Base-by-base conservation (phyloP, 2,797 vertebrate genomes). In the Chrysocyon brachyurus region DNA sequence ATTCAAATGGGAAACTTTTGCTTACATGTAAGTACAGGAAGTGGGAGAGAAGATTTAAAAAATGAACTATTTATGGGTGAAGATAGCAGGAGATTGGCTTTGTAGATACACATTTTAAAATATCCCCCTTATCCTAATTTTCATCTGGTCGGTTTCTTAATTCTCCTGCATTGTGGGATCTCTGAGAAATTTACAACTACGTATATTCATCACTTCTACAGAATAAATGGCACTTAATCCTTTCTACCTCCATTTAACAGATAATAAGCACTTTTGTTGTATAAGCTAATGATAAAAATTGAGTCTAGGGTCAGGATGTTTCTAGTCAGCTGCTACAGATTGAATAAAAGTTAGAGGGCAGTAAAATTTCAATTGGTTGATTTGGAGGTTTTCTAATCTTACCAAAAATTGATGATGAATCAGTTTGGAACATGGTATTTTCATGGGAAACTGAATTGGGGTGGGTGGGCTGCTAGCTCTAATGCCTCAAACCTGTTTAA, bases 321-420 rank as follows among this genome's bases (percentile, higher is more conserved):
- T 78, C 17, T 56, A 96, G n/a, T 79, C 36, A 94, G 49, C 61
- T 72, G 28, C 46, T 94, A 26, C 49, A 94, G 68, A 66, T 17
- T 83, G 66, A 75, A 64, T 40, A 93, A 46, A 46, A 46, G 40
- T 96, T 79, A 87, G 12, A 91, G 78, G 70, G 56, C 19, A 94
- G 28, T 6, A 89, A 79, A 31, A 77, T 82, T 86, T 82, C 26
- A 40, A 82, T 57, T 83, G 40, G 14, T 86, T 75, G 22, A 77
- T 66, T 56, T 61, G 75, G 11, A 79, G 33, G 26, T 75, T 90
- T 86, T 82, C 83, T 73, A 61, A 49, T 72, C 36, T 40, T 87
- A n/a, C 0, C 21, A 90, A 91, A 61, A 87, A 63, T 14, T 54
- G 68, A 21, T 54, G 68, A 21, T 36, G n/a, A 61, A 19, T 90